These are phyloP conservation scores for Amblyraja radiata DNA, from an alignment of 2,797 vertebrate genomes.

Conservation along the genomic window DNA sequence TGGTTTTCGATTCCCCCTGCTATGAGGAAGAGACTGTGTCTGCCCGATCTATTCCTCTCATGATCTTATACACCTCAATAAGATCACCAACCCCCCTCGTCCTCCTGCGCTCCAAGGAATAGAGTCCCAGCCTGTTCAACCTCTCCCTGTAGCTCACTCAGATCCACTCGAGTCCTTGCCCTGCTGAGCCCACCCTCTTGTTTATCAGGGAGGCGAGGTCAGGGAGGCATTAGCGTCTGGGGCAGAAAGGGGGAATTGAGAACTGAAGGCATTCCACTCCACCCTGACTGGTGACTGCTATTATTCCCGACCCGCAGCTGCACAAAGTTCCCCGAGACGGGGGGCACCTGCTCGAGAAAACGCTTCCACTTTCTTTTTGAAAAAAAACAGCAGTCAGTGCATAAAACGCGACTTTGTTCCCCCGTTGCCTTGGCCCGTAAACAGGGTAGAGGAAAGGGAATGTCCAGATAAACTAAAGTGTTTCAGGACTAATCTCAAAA, in stretches of 20 bases:
- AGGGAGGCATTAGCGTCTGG: background rate
- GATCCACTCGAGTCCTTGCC: too few species aligned
- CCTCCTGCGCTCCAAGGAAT: too few species aligned
- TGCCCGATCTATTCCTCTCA: too few species aligned
- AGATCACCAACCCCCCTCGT: too few species aligned
- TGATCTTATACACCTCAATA: too few species aligned
- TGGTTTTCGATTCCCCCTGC: too few species aligned
- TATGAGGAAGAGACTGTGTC: too few species aligned
- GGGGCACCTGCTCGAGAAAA: constrained; percentile 11
- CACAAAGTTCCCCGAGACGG: background rate
- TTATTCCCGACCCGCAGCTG: background rate
- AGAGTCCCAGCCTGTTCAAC: too few species aligned
- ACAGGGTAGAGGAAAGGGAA: background rate
- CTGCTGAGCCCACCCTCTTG: background rate
- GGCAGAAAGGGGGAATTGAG: background rate
- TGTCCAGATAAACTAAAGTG: background rate
- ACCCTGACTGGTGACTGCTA: background rate
- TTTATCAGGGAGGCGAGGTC: background rate
- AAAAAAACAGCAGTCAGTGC: too few species aligned
- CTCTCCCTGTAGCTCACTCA: too few species aligned
- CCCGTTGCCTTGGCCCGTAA: background rate
- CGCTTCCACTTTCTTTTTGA: background rate
- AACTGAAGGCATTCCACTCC: too few species aligned
- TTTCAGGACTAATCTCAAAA: background rate
- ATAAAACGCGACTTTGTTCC: too few species aligned